Evolutionary conservation across 1,140 invertebrate genomes (phyloP), one percentile per base, ranked within the genome.

Genomic region (Campodea augens): DNA sequence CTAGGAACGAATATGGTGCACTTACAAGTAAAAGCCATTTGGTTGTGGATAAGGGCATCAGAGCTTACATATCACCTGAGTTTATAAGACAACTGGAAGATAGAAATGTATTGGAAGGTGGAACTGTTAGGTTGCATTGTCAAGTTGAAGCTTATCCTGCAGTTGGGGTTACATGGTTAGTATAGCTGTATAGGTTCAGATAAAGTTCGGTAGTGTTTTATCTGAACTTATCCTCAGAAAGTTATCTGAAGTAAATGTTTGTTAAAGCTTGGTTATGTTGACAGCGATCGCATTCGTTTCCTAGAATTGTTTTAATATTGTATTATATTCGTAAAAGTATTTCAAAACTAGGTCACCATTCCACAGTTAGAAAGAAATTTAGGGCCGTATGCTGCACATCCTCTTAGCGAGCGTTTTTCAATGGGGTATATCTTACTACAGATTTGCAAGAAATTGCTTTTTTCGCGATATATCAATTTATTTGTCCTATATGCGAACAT

Each of bases 11-110:
- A n/a, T 70, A 78, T 41, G 90, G 89, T 5, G 78, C 80, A 1
- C 76, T 89, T 7, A 79, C 80, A 40, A 91, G 87, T 43, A 71
- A 71, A 23, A 85, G 81, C 54, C 70, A 70, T 41, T 67, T 95
- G 21, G 75, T 80, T 1, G 86, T 93, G 0, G 85, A 88, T 60
- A 81, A 82, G 55, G 82, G 81, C 27, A 81, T 87, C 41, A 68
- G 77, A 20, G 80, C 77, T 1, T 85, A 85, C 57, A 70, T 83
- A 20, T 71, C 77, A 0, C 82, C 83, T 0, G 75, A 80, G 56
- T 86, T 86, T 59, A 68, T 74, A 27, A 70, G 68, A 40, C 70
- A 69, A 1, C 63, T 86, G 22, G 74, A 82, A 40, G 71, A 72
- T 0, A 60, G 69, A 7, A 54, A 39, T 21, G 54, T 58, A 13